These are phyloP conservation scores for Carassius auratus DNA, from an alignment of 2,113 vertebrate genomes.

Conservation along the genomic window DNA sequence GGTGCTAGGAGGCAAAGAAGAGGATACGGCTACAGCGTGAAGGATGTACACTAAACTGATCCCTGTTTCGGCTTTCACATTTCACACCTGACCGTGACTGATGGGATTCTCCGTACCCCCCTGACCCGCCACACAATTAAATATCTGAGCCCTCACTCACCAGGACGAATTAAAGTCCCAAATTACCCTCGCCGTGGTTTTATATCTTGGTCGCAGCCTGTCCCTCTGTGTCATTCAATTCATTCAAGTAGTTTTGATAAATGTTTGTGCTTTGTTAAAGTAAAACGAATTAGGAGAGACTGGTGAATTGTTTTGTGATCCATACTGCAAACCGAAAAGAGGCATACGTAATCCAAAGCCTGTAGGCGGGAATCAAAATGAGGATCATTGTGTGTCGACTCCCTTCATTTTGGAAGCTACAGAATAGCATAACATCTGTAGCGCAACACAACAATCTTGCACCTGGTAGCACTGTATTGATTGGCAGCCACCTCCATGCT, in stretches of 20 bases:
- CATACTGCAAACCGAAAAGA: background rate
- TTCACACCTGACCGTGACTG: conserved; percentile 73
- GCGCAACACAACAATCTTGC: conserved; percentile 8
- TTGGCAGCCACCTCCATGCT: conserved; percentile 57
- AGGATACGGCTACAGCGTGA: conserved; percentile 65
- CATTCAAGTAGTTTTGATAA: conserved; percentile 43
- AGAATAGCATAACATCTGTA: background rate
- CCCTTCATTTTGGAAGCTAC: background rate
- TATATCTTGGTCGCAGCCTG: conserved; percentile 24
- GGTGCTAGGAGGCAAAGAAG: conserved; percentile 60
- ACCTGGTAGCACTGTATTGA: conserved; percentile 63
- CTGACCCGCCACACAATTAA: conserved; percentile 78
- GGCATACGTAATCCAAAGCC: too few relatives aligned
- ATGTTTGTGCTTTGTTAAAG: conserved; percentile 37
- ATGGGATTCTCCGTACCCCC: conserved; percentile 74
- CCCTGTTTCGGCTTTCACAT: conserved; percentile 73
- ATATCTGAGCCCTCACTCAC: conserved; percentile 62
- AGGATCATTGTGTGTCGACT: background rate
- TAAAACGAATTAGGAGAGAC: conserved; percentile 38
- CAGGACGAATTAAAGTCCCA: conserved; percentile 45
- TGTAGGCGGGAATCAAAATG: background rate
- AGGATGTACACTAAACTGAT: conserved; percentile 77
- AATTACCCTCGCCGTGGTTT: conserved; percentile 35
- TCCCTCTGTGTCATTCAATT: conserved; percentile 40
- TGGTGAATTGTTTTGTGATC: conserved; percentile 18